Evolutionary conservation across 2,113 vertebrate genomes (phyloP).

Genomic region (Cebus imitator): DNA sequence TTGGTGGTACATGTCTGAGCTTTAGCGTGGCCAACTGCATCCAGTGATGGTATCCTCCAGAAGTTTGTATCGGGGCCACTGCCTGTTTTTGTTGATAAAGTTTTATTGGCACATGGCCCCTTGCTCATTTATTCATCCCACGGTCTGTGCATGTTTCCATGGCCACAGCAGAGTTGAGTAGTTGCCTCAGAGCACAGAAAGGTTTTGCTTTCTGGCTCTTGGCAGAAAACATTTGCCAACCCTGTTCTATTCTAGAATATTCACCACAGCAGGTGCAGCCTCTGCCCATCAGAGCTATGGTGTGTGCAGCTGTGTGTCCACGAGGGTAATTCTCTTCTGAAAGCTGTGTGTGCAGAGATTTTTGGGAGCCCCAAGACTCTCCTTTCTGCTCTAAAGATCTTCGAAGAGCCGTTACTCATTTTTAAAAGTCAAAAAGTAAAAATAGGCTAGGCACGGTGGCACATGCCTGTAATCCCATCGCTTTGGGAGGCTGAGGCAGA

Average conservation of each 20-base stretch:
- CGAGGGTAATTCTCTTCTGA: background rate
- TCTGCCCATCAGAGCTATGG: fast-evolving
- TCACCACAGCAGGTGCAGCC: background rate
- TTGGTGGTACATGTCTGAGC: background rate
- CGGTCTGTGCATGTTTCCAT: no score
- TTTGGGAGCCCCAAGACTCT: background rate
- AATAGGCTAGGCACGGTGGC: no score
- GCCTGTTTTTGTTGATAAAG: background rate
- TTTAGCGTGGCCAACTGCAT: no score
- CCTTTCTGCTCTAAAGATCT: background rate
- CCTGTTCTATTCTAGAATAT: background rate
- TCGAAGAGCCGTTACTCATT: background rate
- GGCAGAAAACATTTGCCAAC: background rate
- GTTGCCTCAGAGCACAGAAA: background rate
- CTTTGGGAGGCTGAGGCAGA: no score
- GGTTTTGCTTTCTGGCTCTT: background rate
- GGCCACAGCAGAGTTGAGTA: background rate
- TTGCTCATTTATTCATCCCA: fast-evolving
- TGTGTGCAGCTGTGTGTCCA: fast-evolving
- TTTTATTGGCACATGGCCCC: background rate
- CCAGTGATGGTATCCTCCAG: background rate
- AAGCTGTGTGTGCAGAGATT: background rate
- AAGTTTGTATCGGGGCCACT: background rate
- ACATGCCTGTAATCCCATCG: no score
- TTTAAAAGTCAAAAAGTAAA: background rate